phyloP scores from a whole-genome alignment of 2,888 invertebrate genomes.

The Tachina grossa region DNA sequence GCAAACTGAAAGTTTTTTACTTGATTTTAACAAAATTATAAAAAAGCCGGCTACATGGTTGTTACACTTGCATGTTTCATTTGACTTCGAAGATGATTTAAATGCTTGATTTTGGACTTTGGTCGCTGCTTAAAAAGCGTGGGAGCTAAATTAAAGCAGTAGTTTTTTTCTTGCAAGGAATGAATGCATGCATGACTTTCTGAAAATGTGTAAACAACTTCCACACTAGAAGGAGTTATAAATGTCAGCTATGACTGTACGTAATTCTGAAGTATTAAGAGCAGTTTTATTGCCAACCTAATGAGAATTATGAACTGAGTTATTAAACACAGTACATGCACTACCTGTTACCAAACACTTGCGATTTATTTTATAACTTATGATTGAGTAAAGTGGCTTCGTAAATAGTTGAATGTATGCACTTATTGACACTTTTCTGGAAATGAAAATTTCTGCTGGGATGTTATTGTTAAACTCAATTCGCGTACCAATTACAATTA shows the following conservation, averaged over 20 bases:
- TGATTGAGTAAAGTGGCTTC: too few relatives aligned
- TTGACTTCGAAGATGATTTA: conserved; percentile 20
- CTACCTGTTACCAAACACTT: too few relatives aligned
- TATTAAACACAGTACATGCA: too few relatives aligned
- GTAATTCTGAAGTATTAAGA: too few relatives aligned
- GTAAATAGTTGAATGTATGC: too few relatives aligned
- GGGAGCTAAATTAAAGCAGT: conserved; percentile 5
- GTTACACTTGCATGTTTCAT: background rate
- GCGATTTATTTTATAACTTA: too few relatives aligned
- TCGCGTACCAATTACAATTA: background rate
- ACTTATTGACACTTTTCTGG: too few relatives aligned
- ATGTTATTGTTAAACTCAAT: background rate
- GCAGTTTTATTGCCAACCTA: too few relatives aligned
- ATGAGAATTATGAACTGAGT: too few relatives aligned
- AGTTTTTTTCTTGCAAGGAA: background rate
- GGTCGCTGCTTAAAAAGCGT: background rate
- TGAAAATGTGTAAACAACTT: conserved; percentile 43
- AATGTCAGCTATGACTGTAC: too few relatives aligned
- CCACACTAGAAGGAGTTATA: background rate
- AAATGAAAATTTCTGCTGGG: background rate
- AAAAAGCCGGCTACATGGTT: too few relatives aligned
- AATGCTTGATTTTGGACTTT: background rate
- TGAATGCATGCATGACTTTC: background rate
- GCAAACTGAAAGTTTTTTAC: background rate
- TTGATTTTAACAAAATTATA: too few relatives aligned